These are phyloP conservation scores for Pachycephus smyrnensis DNA, from an alignment of 2,888 invertebrate species.

Conservation along the genomic window DNA sequence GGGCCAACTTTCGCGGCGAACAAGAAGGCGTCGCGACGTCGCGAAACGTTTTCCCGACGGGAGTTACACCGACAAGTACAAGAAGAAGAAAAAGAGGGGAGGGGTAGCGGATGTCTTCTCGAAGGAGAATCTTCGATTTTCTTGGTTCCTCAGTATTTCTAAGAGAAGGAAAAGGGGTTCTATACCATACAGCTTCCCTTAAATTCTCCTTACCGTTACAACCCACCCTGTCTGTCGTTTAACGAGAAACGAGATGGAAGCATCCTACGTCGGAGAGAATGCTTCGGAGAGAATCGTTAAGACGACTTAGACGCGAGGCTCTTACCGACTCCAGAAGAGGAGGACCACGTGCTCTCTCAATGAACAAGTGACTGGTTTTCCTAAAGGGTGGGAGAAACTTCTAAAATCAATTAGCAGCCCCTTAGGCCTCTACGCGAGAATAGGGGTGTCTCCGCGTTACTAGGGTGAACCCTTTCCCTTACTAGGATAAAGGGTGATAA, in stretches of 20 bases:
- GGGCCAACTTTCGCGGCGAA: background rate
- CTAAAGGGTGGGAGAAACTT: constrained; percentile 51
- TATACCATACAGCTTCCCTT: background rate
- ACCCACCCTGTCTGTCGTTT: background rate
- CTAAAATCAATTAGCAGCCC: constrained; percentile 64
- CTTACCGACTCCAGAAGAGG: background rate
- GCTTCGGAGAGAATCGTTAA: constrained; percentile 35
- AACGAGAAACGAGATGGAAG: background rate
- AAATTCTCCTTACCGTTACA: background rate
- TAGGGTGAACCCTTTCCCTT: constrained; percentile 4
- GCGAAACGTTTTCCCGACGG: background rate
- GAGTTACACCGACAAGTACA: too few relatives aligned
- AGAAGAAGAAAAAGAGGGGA: too few relatives aligned
- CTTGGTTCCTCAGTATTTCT: background rate
- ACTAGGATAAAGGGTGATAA: constrained; percentile 30
- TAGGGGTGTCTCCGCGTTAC: background rate
- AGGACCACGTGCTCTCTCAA: background rate
- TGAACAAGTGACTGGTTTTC: background rate
- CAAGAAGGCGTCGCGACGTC: background rate
- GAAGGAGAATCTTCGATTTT: background rate
- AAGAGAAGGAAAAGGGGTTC: background rate
- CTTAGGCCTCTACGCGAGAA: background rate
- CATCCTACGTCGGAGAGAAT: background rate
- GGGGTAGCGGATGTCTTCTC: too few relatives aligned
- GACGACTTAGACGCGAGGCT: constrained; percentile 40